phyloP scores from a whole-genome alignment of 2,113 vertebrate genomes.

The Enhydra lutris region DNA sequence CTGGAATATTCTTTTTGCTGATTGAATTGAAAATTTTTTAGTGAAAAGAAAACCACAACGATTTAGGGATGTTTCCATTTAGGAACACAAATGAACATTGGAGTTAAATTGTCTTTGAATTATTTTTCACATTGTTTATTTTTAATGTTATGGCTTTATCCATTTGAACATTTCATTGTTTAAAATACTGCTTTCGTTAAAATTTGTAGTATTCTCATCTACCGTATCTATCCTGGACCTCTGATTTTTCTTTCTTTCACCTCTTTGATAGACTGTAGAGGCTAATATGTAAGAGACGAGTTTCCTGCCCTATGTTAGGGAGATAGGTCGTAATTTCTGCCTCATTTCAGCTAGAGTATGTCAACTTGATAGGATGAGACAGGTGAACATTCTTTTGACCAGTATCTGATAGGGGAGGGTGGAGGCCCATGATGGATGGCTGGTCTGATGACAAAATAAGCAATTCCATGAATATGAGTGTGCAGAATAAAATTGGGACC shows the following conservation, averaged over 20 bases:
- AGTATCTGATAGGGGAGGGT: background rate
- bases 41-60: background rate
- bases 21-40: slow-evolving; percentile 22
- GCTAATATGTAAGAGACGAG: background rate
- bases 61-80: slow-evolving; percentile 9
- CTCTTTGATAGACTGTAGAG: background rate
- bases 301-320: background rate
- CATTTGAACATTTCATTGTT: background rate
- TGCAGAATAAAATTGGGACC: background rate
- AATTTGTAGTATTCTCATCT: background rate
- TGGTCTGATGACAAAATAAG: slow-evolving; percentile 52
- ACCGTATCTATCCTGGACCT: background rate
- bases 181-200: background rate
- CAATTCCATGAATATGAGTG: slow-evolving; percentile 20
- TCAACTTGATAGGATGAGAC: background rate
- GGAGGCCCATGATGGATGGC: background rate
- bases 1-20: background rate
- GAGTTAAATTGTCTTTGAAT: slow-evolving; percentile 27
- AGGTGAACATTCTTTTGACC: slow-evolving; percentile 56
- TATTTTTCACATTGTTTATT: slow-evolving; percentile 48
- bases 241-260: background rate
- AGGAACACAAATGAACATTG: background rate
- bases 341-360: background rate
- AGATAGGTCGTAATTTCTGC: background rate
- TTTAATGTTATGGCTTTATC: slow-evolving; percentile 38